These are phyloP conservation scores for Euborellia annulipes DNA, from an alignment of 1,140 invertebrate species.

Conservation along the genomic window DNA sequence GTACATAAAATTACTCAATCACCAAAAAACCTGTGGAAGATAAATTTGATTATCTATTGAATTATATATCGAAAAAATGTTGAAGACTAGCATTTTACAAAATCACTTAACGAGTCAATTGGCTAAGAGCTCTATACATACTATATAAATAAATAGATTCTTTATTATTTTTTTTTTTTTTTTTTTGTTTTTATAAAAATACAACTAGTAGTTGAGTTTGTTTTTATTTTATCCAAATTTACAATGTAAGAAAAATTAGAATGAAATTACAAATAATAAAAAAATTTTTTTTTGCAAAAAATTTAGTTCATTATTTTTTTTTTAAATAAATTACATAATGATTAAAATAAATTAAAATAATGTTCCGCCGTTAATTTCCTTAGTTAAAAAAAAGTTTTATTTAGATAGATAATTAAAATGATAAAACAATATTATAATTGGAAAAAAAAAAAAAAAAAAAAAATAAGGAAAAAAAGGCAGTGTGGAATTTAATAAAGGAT, in stretches of 20 bases:
- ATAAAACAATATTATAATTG: no score
- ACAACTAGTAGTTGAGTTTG: conserved; percentile 9
- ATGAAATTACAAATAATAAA: conserved; percentile 5
- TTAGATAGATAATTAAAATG: no score
- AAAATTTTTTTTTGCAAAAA: conserved; percentile 1
- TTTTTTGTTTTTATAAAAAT: conserved; percentile 8
- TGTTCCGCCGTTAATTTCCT: no score
- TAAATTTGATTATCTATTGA: no score
- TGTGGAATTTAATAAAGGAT: no score
- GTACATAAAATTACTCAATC: no score
- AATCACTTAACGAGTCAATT: conserved; percentile 1
- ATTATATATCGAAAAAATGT: no score
- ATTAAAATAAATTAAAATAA: no score
- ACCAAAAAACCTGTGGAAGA: no score
- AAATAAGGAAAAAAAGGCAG: no score
- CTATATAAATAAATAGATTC: conserved; percentile 4
- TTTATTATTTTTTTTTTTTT: conserved; percentile 10
- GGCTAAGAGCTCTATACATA: background rate
- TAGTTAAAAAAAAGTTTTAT: no score
- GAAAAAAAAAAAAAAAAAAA: no score
- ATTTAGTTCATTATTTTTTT: conserved; percentile 6
- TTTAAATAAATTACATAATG: conserved; percentile 5
- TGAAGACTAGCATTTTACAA: background rate
- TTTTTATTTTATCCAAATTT: conserved; percentile 9
- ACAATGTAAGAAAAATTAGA: conserved; percentile 7